Conservation (phyloP, 2,113 vertebrate genomes). For the Pterocles burchelli region DNA sequence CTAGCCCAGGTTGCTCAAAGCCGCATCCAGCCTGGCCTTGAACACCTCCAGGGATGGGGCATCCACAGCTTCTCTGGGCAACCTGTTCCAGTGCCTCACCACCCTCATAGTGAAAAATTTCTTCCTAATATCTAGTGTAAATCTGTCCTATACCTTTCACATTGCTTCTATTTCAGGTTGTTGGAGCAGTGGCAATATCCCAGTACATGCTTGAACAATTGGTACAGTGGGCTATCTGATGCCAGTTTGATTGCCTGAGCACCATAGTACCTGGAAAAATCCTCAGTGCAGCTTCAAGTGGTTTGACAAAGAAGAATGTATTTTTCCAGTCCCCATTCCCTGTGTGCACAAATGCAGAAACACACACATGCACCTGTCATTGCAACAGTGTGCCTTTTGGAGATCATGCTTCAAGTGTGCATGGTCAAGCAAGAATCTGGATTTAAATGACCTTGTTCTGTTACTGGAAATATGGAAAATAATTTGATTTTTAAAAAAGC, state of each 20-base stretch:
- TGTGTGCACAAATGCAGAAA: background rate
- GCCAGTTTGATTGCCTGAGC: background rate
- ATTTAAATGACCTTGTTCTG: background rate
- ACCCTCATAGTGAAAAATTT: no score
- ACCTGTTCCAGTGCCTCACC: no score
- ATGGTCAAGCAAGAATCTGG: background rate
- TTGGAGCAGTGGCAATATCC: background rate
- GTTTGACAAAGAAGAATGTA: background rate
- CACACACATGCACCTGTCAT: rapidly evolving
- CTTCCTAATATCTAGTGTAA: no score
- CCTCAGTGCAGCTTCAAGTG: background rate
- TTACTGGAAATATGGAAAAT: background rate
- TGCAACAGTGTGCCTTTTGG: background rate
- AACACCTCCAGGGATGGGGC: no score
- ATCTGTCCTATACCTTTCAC: background rate
- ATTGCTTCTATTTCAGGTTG: background rate
- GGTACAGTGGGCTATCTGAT: background rate
- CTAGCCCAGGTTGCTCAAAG: no score
- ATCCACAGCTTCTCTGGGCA: no score
- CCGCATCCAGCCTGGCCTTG: no score
- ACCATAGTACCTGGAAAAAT: background rate
- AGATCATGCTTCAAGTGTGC: background rate
- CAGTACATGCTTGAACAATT: background rate
- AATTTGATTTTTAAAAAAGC: background rate
- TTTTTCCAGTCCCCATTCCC: background rate